These are phyloP conservation scores for Oryzias celebensis DNA, from an alignment of 2,113 vertebrate species.

Conservation along the genomic window DNA sequence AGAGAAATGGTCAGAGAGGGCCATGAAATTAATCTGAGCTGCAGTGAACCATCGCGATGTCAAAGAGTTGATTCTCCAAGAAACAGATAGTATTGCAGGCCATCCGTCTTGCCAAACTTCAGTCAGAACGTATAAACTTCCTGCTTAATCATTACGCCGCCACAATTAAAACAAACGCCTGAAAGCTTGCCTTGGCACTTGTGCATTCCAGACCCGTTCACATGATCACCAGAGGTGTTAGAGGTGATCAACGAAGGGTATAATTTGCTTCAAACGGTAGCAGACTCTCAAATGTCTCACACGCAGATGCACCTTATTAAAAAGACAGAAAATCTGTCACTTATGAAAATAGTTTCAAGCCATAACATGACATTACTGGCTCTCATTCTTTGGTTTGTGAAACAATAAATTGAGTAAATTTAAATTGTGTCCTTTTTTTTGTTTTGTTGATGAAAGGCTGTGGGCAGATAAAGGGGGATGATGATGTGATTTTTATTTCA, in stretches of 20 bases:
- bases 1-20: background rate
- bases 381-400: no score
- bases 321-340: conserved; percentile 50
- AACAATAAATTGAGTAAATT: no score
- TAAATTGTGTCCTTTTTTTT: no score
- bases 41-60: conserved; percentile 51
- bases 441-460: no score
- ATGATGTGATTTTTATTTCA: no score
- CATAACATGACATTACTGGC: conserved; percentile 1
- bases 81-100: conserved; percentile 60
- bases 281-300: conserved; percentile 36
- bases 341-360: conserved; percentile 21
- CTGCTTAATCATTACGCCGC: conserved; percentile 69
- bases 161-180: conserved; percentile 76
- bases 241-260: conserved; percentile 60
- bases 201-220: conserved; percentile 49
- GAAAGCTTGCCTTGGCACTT: conserved; percentile 46
- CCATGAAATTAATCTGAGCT: conserved; percentile 58
- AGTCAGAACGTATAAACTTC: conserved; percentile 71
- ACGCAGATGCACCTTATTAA: conserved; percentile 51
- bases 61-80: conserved; percentile 51
- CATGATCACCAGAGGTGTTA: conserved; percentile 59
- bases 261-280: conserved; percentile 65
- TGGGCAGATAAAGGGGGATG: no score
- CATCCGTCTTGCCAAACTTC: conserved; percentile 71